Conservation (phyloP, 2,113 vertebrate genomes). For the Siniperca chuatsi region DNA sequence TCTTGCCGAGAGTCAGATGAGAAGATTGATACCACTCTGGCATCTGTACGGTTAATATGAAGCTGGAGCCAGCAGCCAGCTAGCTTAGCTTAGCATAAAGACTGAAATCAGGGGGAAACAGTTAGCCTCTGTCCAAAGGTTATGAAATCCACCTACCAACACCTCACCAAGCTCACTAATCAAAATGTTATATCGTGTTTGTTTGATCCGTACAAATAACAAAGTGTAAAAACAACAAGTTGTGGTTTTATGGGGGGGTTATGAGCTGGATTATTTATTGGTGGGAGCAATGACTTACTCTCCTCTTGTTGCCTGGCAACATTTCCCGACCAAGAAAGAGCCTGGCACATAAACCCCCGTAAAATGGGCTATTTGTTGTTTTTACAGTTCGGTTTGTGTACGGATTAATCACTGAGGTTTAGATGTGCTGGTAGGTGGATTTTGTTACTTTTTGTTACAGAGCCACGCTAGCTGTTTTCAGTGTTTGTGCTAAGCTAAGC, state of each 20-base stretch:
- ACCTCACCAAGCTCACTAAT: not conserved
- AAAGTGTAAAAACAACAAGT: not conserved
- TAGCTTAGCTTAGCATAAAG: conserved; percentile 1
- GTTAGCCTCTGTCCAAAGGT: not conserved
- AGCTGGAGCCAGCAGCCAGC: not conserved
- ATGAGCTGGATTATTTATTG: not conserved
- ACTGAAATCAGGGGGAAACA: not conserved
- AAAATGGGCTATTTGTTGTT: not conserved
- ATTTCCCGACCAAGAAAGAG: not conserved
- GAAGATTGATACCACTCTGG: no score
- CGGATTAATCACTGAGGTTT: not conserved
- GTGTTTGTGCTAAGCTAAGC: not conserved
- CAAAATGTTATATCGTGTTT: not conserved
- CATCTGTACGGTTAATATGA: not conserved
- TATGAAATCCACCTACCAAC: not conserved
- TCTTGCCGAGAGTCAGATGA: not conserved
- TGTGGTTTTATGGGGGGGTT: not conserved
- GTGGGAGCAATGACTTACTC: not conserved
- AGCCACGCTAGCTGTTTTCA: not conserved
- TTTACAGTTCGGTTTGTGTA: not conserved
- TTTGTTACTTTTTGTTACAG: not conserved
- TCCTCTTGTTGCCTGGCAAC: not conserved
- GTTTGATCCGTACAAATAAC: not conserved
- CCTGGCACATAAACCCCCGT: not conserved
- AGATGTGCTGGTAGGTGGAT: not conserved